phyloP scores from a whole-genome alignment of 30 jellyfish, hydroid and myxozoan species.

The Nemopilema nomurai region DNA sequence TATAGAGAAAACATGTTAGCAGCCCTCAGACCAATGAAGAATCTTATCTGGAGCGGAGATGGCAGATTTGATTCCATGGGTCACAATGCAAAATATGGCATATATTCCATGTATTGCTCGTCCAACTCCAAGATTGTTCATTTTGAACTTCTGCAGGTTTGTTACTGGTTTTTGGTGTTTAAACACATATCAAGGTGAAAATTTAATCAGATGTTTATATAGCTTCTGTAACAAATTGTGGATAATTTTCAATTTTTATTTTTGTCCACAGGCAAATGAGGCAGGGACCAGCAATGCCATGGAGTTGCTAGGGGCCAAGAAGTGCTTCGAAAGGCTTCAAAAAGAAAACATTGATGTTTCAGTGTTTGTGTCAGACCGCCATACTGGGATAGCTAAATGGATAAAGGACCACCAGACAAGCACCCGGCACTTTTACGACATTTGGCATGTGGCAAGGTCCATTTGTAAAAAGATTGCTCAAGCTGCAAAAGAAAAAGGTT shows the following conservation, averaged over 20 bases:
- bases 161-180: not conserved
- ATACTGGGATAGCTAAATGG: slow-evolving; percentile 26
- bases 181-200: not conserved
- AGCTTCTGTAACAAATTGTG: not conserved
- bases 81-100: slow-evolving; percentile 18
- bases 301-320: no score
- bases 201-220: not conserved
- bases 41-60: slow-evolving; percentile 2
- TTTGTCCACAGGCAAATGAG: no score
- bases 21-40: not conserved
- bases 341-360: not conserved
- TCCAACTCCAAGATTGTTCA: slow-evolving; percentile 5
- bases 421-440: not conserved
- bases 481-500: slow-evolving; percentile 21
- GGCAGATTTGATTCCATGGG: slow-evolving; percentile 19
- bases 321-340: no score
- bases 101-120: slow-evolving; percentile 10
- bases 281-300: no score
- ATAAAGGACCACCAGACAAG: not conserved
- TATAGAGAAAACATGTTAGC: not conserved
- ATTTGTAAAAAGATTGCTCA: not conserved
- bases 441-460: slow-evolving; percentile 44
- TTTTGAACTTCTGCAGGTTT: slow-evolving; percentile 24
- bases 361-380: slow-evolving; percentile 31
- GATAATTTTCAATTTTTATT: not conserved